Conservation (phyloP, 2,113 vertebrate species). For the Tiliqua scincoides region DNA sequence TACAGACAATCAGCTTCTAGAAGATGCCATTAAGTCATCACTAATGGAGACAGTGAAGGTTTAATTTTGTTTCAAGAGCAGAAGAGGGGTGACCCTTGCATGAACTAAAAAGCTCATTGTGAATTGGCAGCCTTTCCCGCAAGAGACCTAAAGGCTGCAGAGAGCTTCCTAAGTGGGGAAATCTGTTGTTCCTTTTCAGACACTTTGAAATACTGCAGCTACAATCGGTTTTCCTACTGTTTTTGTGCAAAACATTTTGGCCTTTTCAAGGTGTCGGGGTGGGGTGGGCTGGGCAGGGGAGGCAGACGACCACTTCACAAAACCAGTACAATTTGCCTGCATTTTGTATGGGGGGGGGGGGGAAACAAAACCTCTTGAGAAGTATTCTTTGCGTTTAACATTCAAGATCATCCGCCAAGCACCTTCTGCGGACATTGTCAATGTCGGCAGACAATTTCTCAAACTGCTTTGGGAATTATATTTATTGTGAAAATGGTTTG, state of each 20-base stretch:
- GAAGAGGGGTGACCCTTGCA: rapidly evolving
- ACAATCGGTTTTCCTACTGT: constrained; percentile 69
- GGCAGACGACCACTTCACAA: constrained; percentile 50
- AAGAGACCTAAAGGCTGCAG: constrained; percentile 16
- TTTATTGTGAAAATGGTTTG: constrained; percentile 72
- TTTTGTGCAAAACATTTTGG: constrained; percentile 70
- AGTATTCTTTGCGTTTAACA: constrained; percentile 48
- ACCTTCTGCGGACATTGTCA: constrained; percentile 58
- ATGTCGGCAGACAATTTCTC: constrained; percentile 63
- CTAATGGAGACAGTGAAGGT: constrained; percentile 91
- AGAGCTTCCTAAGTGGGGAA: constrained; percentile 56
- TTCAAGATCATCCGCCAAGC: constrained; percentile 58
- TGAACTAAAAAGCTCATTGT: background rate
- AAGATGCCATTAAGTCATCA: constrained; percentile 89
- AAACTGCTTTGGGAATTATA: constrained; percentile 64
- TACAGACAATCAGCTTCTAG: constrained; percentile 91
- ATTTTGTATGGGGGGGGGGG: constrained; percentile 65
- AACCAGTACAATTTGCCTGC: constrained; percentile 48
- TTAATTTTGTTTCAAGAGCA: constrained; percentile 63
- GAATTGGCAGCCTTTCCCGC: constrained; percentile 1
- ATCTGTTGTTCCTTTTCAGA: constrained; percentile 65
- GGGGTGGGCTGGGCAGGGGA: background rate
- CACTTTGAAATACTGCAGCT: constrained; percentile 66
- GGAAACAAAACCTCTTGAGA: constrained; percentile 41
- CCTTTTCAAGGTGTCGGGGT: constrained; percentile 48